phyloP scores from a whole-genome alignment of 2,797 vertebrate species.

The Chelon labrosus region DNA sequence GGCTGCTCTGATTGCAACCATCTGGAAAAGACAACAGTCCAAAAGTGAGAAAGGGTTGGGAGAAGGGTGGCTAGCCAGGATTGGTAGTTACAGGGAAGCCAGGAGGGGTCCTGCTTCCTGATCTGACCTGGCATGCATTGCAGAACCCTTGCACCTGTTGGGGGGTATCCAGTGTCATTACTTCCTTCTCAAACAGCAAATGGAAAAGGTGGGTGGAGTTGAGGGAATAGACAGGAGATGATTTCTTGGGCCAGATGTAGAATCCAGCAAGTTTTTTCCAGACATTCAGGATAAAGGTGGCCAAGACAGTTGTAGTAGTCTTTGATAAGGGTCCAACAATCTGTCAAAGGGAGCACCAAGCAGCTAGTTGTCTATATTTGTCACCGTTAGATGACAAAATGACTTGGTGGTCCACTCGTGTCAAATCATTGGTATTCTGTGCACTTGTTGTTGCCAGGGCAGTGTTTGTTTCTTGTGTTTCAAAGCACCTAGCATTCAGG shows the following conservation, averaged over 20 bases:
- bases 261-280: conserved; percentile 29
- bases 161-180: conserved; percentile 50
- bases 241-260: conserved; percentile 42
- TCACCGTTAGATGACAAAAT: not conserved
- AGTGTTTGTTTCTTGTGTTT: conserved; percentile 6
- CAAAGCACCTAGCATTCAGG: not conserved
- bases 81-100: conserved; percentile 13
- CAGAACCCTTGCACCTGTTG: conserved; percentile 67
- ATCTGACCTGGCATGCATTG: conserved; percentile 49
- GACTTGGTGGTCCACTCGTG: not conserved
- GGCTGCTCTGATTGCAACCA: conserved; percentile 59
- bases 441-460: not conserved
- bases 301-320: not conserved
- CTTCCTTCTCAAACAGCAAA: conserved; percentile 60
- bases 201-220: conserved; percentile 18
- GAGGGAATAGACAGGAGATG: conserved; percentile 21
- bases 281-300: conserved; percentile 31
- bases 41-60: not conserved
- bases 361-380: not conserved
- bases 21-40: conserved; percentile 53
- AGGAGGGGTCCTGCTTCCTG: conserved; percentile 18
- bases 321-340: conserved; percentile 19
- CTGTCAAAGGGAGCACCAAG: conserved; percentile 1
- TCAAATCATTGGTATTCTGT: not conserved
- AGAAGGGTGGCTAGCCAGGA: conserved; percentile 19